Percentiles rank a stretch among this genome's conserved stretches.
phyloP scores from a whole-genome alignment of 1,140 invertebrate species.

The Trachymyrmex cornetzi region DNA sequence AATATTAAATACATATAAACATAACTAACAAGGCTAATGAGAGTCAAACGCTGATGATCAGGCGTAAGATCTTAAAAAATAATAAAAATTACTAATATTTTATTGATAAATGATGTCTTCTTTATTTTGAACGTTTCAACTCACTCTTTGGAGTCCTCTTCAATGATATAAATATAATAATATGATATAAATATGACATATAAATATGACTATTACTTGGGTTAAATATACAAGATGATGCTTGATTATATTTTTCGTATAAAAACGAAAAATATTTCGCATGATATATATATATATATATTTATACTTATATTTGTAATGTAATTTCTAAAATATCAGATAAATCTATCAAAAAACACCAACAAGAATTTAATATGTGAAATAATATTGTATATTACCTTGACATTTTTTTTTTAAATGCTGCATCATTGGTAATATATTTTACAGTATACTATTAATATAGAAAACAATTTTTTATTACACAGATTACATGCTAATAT shows the following conservation, averaged over 20 bases:
- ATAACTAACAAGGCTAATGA: no score
- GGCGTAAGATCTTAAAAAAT: no score
- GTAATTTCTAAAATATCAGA: background rate
- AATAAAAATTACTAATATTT: no score
- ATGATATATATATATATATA: background rate
- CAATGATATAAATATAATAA: no score
- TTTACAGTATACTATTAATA: no score
- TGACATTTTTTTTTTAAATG: slow-evolving; percentile 9
- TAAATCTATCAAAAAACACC: background rate
- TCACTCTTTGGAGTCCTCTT: no score
- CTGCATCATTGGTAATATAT: background rate
- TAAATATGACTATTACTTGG: no score
- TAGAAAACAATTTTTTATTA: background rate
- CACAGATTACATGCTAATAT: background rate
- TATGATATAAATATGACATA: no score
- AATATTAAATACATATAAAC: background rate
- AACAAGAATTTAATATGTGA: background rate
- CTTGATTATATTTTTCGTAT: background rate
- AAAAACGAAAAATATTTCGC: background rate
- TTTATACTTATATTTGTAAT: background rate
- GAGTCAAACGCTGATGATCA: no score
- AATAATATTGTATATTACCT: slow-evolving; percentile 25
- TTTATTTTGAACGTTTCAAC: no score
- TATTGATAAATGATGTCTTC: no score
- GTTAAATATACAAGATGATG: background rate